A percentile compares a stretch with the other conserved stretches of the same genome.
phyloP scores from a whole-genome alignment of 2,113 vertebrate genomes.

The Lamprotornis superbus region DNA sequence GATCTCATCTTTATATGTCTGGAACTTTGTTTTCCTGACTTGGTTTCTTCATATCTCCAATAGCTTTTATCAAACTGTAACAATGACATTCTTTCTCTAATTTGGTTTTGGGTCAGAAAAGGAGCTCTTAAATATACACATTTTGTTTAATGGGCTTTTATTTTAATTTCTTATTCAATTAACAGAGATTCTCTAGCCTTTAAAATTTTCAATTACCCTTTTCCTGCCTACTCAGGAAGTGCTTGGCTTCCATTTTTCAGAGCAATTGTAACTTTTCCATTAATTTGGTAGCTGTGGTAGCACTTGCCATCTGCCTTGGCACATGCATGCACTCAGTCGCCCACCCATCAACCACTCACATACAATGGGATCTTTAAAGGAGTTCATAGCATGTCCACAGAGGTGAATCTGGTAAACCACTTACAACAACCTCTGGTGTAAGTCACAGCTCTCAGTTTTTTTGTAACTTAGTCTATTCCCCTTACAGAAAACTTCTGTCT shows the following conservation, averaged over 20 bases:
- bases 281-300: not conserved
- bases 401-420: not conserved
- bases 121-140: not conserved
- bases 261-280: not conserved
- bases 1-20: constrained; percentile 46
- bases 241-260: not conserved
- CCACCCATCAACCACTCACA: not conserved
- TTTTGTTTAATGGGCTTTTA: not conserved
- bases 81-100: not conserved
- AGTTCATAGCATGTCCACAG: accelerated
- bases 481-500: not conserved
- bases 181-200: not conserved
- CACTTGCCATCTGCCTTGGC: not conserved
- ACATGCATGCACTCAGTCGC: accelerated
- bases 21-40: constrained; percentile 32
- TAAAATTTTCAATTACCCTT: not conserved
- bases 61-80: constrained; percentile 19
- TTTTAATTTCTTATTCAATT: not conserved
- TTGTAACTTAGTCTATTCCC: not conserved
- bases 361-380: not conserved
- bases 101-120: not conserved
- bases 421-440: not conserved
- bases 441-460: not conserved
- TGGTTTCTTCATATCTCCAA: not conserved
- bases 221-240: not conserved